A percentile compares a stretch with the other conserved stretches of the same genome.
phyloP scores from a whole-genome alignment of 1,140 invertebrate genomes.

The Microvelia longipes region DNA sequence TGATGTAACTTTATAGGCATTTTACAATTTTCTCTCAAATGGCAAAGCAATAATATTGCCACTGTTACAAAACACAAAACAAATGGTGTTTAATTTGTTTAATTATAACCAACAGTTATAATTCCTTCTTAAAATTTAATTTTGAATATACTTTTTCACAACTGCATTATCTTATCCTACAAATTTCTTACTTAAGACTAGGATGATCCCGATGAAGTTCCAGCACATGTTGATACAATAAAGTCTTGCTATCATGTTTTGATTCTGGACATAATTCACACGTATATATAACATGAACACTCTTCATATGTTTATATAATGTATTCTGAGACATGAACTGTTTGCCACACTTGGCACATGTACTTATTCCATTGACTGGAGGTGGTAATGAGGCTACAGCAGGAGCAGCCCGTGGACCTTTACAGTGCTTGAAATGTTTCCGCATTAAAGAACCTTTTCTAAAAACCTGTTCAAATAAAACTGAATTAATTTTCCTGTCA shows the following conservation, averaged over 20 bases:
- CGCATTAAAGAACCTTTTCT: slow-evolving; percentile 22
- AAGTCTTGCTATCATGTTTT: slow-evolving; percentile 35
- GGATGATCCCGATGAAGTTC: slow-evolving; percentile 39
- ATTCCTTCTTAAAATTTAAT: no score
- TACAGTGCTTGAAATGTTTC: slow-evolving; percentile 25
- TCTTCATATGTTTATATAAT: slow-evolving; percentile 22
- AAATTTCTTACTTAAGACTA: slow-evolving; percentile 30
- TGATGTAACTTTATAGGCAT: no score
- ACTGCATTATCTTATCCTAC: no score
- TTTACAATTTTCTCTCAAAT: no score
- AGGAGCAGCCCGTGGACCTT: slow-evolving; percentile 16
- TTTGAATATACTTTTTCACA: no score
- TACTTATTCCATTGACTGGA: slow-evolving; percentile 17
- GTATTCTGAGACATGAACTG: slow-evolving; percentile 19
- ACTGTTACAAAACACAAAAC: no score
- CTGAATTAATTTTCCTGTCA: no score
- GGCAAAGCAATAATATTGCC: no score
- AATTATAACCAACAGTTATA: no score
- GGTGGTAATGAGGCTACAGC: slow-evolving; percentile 3
- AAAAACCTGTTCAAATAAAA: slow-evolving; percentile 17
- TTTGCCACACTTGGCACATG: slow-evolving; percentile 23
- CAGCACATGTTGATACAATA: slow-evolving; percentile 42
- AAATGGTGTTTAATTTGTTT: no score
- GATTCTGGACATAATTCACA: slow-evolving; percentile 37
- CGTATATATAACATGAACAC: slow-evolving; percentile 19